A percentile compares a stretch with the other conserved stretches of the same genome.
Evolutionary conservation across 1,140 invertebrate species (phyloP).

Genomic region (Leptinotarsa lineolata): DNA sequence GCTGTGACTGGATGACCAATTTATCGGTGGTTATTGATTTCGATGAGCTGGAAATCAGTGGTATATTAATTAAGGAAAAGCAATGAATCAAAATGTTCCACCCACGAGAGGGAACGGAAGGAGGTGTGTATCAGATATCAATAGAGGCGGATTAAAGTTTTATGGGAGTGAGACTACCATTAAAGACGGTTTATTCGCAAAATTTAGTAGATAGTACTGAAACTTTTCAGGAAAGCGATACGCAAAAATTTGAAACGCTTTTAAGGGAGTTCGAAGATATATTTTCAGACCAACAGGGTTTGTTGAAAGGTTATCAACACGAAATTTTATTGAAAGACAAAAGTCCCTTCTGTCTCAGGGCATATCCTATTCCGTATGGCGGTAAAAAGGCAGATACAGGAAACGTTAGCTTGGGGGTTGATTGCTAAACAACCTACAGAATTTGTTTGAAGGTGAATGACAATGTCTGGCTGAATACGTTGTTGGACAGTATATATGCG

Average conservation of each 20-base stretch:
- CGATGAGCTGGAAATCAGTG: neutral
- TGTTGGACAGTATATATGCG: too few relatives aligned
- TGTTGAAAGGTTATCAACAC: neutral
- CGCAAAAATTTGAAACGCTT: neutral
- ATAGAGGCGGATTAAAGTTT: neutral
- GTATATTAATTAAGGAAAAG: neutral
- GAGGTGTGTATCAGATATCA: neutral
- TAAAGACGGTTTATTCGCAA: neutral
- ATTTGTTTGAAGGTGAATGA: too few relatives aligned
- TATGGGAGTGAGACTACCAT: neutral
- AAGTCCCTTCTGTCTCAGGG: neutral
- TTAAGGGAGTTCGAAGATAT: conserved; percentile 14
- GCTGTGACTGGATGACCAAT: conserved; percentile 9
- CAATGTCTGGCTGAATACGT: too few relatives aligned
- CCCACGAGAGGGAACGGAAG: neutral
- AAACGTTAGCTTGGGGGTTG: neutral
- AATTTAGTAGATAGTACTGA: too few relatives aligned
- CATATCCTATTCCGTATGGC: neutral
- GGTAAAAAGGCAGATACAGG: neutral
- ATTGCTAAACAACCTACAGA: neutral
- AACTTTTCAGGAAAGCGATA: too few relatives aligned
- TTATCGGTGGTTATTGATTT: neutral
- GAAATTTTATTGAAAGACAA: neutral
- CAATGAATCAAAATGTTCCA: too few relatives aligned
- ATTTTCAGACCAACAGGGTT: conserved; percentile 22